Conservation (phyloP, 2,888 invertebrate species). For the Tipula confusa region DNA sequence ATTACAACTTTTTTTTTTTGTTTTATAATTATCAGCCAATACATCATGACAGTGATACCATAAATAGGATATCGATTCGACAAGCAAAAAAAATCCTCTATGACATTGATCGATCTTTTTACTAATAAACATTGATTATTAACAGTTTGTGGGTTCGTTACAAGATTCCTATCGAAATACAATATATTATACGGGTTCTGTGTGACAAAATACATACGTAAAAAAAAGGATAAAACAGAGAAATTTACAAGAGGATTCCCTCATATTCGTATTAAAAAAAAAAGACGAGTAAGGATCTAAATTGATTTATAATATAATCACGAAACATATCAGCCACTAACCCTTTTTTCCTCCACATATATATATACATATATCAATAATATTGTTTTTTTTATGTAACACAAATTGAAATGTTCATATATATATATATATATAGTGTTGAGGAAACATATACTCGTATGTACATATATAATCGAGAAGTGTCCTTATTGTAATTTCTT, state of each 20-base stretch:
- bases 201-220: background rate
- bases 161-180: background rate
- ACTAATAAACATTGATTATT: background rate
- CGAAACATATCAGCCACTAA: background rate
- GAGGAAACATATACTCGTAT: background rate
- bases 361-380: background rate
- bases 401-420: background rate
- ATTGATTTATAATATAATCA: conserved; percentile 12
- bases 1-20: background rate
- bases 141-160: background rate
- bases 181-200: background rate
- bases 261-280: background rate
- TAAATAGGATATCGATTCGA: background rate
- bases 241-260: background rate
- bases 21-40: background rate
- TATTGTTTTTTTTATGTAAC: background rate
- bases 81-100: background rate
- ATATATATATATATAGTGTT: too few species aligned
- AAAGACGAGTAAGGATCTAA: background rate
- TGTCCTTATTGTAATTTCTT: conserved; percentile 12
- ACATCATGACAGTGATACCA: background rate
- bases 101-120: conserved; percentile 8
- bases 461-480: background rate
- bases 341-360: background rate
- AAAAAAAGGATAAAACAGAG: background rate